Conservation (phyloP, 2,113 vertebrate species). For the Sylvilagus bachmani region DNA sequence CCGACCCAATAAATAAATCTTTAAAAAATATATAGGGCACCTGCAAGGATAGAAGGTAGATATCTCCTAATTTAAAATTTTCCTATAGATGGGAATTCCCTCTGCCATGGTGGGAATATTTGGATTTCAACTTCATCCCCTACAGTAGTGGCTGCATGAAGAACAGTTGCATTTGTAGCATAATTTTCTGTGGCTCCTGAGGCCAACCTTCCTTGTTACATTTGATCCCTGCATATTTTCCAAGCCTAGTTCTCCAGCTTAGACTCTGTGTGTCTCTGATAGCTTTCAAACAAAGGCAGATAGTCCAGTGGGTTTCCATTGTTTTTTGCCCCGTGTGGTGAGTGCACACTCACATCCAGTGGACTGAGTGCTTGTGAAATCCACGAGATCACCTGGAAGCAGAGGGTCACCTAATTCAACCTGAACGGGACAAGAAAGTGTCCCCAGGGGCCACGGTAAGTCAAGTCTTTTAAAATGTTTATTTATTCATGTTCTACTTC, state of each 20-base stretch:
- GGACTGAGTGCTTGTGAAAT: background rate
- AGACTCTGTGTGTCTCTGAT: background rate
- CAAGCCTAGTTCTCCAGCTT: background rate
- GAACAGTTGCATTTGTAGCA: background rate
- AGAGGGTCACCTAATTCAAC: background rate
- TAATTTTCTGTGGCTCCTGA: background rate
- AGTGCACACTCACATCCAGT: background rate
- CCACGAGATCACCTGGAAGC: background rate
- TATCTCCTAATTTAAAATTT: background rate
- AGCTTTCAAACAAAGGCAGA: background rate
- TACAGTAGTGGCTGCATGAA: background rate
- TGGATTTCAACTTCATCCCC: background rate
- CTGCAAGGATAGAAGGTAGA: background rate
- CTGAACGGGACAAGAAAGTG: background rate
- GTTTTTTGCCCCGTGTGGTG: background rate
- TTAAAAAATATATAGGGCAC: background rate
- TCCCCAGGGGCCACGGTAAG: background rate
- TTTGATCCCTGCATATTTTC: conserved; percentile 9
- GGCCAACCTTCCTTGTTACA: background rate
- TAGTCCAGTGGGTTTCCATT: background rate
- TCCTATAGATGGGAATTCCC: background rate
- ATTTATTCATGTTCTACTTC: too few species aligned
- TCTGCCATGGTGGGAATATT: background rate
- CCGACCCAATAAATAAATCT: too few species aligned
- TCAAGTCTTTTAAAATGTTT: background rate